Evolutionary conservation across 2,888 invertebrate genomes (phyloP).

Genomic region (Pandemis corylana): DNA sequence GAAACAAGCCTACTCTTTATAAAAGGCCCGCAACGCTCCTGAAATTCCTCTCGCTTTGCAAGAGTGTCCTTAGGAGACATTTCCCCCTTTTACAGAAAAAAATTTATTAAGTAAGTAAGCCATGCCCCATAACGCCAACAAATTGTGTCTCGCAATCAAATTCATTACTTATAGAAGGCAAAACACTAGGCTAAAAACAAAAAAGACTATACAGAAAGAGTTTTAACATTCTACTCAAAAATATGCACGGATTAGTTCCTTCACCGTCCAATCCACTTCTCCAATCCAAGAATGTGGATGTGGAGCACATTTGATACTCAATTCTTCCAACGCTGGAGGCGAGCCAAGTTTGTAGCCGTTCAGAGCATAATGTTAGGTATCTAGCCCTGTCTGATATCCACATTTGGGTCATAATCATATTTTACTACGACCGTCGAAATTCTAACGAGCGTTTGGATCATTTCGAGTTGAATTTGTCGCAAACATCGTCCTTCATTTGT

Average conservation of each 20-base stretch:
- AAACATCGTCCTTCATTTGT: constrained; percentile 11
- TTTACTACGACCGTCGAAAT: constrained; percentile 56
- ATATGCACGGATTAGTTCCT: neutral
- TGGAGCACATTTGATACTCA: constrained; percentile 60
- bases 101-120: too few relatives aligned
- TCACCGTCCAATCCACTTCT: neutral
- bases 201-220: neutral
- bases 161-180: too few relatives aligned
- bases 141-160: too few relatives aligned
- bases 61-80: too few relatives aligned
- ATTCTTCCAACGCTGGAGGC: constrained; percentile 53
- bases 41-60: too few relatives aligned
- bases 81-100: too few relatives aligned
- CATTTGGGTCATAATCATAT: constrained; percentile 70
- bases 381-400: constrained; percentile 58
- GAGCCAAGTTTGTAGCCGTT: constrained; percentile 58
- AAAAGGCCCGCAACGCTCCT: too few relatives aligned
- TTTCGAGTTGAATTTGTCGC: constrained; percentile 11
- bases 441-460: constrained; percentile 45
- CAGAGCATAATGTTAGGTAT: constrained; percentile 57
- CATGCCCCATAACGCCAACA: too few relatives aligned
- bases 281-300: constrained; percentile 46
- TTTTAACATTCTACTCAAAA: neutral
- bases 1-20: neutral
- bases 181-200: neutral